Conservation (phyloP, 2,113 vertebrate species). For the Notiomystis cincta region DNA sequence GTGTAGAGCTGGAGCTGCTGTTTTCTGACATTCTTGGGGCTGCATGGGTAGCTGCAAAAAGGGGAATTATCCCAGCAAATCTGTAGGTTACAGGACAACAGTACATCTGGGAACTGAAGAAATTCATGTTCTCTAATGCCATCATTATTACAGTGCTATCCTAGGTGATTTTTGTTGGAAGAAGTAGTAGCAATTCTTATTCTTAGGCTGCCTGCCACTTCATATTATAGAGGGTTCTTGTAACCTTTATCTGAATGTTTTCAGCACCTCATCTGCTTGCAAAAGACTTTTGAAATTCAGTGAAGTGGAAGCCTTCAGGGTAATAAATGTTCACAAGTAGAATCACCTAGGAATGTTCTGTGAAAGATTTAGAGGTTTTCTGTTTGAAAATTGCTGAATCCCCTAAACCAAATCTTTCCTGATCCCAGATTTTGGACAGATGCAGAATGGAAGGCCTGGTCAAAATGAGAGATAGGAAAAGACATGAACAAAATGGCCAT, state of each 20-base stretch:
- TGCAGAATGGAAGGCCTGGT: background rate
- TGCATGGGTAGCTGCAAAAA: background rate
- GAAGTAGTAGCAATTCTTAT: background rate
- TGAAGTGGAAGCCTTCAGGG: constrained; percentile 2
- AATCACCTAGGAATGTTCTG: background rate
- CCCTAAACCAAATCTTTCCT: background rate
- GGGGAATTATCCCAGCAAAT: background rate
- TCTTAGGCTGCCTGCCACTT: background rate
- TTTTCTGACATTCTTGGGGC: background rate
- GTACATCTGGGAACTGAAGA: background rate
- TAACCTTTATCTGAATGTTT: constrained; percentile 41
- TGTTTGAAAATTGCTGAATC: constrained; percentile 8
- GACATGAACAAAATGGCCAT: background rate
- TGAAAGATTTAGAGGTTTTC: background rate
- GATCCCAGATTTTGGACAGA: background rate
- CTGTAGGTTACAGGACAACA: background rate
- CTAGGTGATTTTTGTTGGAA: background rate
- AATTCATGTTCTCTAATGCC: background rate
- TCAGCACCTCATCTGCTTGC: constrained; percentile 8
- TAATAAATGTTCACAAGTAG: background rate
- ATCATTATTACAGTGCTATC: background rate
- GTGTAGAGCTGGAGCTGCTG: background rate
- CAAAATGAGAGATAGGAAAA: background rate
- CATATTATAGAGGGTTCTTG: background rate
- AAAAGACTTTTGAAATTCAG: constrained; percentile 32